phyloP scores from a whole-genome alignment of 2,797 vertebrate species.

The Lepus oiostolus region DNA sequence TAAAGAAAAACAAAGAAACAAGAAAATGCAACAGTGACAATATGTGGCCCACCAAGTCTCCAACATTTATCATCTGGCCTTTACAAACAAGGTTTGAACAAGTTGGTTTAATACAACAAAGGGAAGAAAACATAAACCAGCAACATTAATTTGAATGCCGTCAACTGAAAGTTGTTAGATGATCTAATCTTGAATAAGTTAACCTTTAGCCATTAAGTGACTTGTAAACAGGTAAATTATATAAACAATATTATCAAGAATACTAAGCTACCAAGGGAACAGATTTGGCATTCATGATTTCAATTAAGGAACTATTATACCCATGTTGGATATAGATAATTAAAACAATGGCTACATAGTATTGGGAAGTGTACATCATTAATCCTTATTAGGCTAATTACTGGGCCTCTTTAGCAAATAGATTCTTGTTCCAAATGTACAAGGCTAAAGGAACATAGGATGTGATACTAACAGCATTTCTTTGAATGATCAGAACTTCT shows the following conservation, averaged over 20 bases:
- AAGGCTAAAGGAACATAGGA: background rate
- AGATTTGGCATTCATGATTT: background rate
- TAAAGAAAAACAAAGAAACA: background rate
- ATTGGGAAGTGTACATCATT: background rate
- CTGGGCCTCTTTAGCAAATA: background rate
- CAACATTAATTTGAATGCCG: too few species aligned
- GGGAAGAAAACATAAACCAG: background rate
- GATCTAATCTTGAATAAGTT: background rate
- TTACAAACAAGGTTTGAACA: background rate
- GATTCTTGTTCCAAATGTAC: background rate
- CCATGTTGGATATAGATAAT: background rate
- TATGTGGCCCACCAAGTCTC: background rate
- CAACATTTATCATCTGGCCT: slow-evolving; percentile 4
- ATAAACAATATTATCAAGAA: background rate
- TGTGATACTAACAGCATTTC: background rate
- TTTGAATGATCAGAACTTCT: background rate
- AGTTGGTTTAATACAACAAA: background rate
- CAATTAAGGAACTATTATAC: background rate
- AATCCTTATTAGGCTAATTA: background rate
- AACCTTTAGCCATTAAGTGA: background rate
- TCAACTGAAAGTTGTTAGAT: too few species aligned
- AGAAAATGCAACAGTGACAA: background rate
- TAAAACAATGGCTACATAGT: background rate
- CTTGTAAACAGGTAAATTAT: background rate
- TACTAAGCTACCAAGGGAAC: background rate